Conservation (phyloP, 2,888 invertebrate species). For the Hermaeophaga mercurialis region DNA sequence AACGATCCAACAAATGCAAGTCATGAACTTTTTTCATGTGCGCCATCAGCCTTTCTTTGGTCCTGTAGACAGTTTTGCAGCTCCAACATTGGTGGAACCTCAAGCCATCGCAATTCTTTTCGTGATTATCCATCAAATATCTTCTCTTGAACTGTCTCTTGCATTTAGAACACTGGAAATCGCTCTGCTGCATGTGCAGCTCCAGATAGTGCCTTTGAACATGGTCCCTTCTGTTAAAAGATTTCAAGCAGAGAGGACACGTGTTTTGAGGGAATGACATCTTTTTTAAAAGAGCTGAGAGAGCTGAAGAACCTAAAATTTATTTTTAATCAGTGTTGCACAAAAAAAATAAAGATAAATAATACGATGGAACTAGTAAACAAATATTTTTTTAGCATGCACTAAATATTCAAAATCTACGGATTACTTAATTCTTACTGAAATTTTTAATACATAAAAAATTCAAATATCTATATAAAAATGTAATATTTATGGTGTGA, state of each 20-base stretch:
- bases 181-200: constrained; percentile 37
- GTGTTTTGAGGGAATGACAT: constrained; percentile 39
- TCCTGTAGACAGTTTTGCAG: constrained; percentile 36
- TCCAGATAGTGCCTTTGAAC: constrained; percentile 43
- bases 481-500: neutral
- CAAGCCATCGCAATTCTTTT: constrained; percentile 38
- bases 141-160: constrained; percentile 44
- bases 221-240: constrained; percentile 49
- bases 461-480: neutral
- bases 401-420: neutral
- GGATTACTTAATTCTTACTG: too few species aligned
- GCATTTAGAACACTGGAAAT: constrained; percentile 43
- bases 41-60: constrained; percentile 36
- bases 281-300: constrained; percentile 30
- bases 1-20: constrained; percentile 1
- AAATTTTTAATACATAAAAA: neutral
- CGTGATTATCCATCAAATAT: constrained; percentile 47
- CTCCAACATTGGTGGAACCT: constrained; percentile 33
- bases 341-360: neutral
- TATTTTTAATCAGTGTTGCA: neutral
- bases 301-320: constrained; percentile 28
- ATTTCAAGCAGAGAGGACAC: constrained; percentile 47
- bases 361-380: neutral
- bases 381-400: neutral
- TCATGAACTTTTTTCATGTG: constrained; percentile 40